Evolutionary conservation across 1,140 invertebrate genomes (phyloP), one percentile per base, ranked within the genome.

Genomic region (Batillaria attramentaria): DNA sequence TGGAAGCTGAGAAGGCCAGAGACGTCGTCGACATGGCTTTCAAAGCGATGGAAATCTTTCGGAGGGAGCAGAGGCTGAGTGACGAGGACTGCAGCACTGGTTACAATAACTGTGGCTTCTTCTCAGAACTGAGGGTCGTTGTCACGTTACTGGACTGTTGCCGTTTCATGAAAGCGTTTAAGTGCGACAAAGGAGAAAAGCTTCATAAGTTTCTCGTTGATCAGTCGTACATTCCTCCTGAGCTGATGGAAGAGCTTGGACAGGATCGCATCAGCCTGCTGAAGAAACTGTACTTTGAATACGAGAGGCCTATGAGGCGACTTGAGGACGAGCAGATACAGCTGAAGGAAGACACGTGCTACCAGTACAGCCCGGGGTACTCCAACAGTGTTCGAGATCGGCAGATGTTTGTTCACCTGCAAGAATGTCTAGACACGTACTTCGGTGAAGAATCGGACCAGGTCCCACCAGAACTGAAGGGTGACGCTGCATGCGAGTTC

Each of bases 101-200:
- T 13, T 81, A 82, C 35, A 84, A 72, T 42, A 78, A 81, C 69
- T 72, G 76, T 41, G 84, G 83, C n/a, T 85, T 79, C 73, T 80
- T 83, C 46, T 79, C 78, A 18, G 84, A 85, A 62, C 72, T 85
- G 28, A 42, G 81, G 62, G 72, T 70, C 18, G 66, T 79, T 20
- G 57, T 77, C 18, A 62, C 69, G 41, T 24, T 46, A 80, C 18
- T 76, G 79, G 42, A 79, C 57, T 65, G 73, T 41, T 35, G 57
- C 78, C 37, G 46, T 37, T 35, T 62, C 43, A 39, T 79, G 20
- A 54, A 43, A 42, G 39, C 46, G 24, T 75, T 84, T 77, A 66
- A 72, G 57, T 39, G 39, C 20, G 73, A 75, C 73, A 75, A 75
- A 35, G 66, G 69, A 54, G 39, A 68, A 31, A 37, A 68, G 18